Evolutionary conservation across 2,113 vertebrate species (phyloP), one percentile per base, ranked within the genome.

Genomic region (Hippoglossus stenolepis): DNA sequence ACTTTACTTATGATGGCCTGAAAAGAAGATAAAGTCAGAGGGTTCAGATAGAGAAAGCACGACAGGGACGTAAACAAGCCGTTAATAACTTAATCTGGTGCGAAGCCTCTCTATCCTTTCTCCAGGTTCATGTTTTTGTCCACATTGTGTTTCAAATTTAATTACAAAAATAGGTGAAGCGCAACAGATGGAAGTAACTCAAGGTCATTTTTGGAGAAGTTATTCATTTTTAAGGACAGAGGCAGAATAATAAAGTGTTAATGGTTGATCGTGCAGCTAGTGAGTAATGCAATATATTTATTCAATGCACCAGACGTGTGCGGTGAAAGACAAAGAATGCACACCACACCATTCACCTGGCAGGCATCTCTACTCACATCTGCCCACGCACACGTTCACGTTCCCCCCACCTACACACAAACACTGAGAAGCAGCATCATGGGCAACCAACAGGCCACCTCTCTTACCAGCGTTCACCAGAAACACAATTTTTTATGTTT

Each of bases 331-430:
- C 81, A 78, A 76, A 87, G 84, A 84, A 89, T 78, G 63, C 84
- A 82, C 60, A 84, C 65, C 82, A 76, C 74, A 51, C 47, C 47
- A 86, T 82, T 80, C 85, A 91, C 88, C 91, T 92, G 82, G 85
- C 85, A 92, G 90, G 86, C 89, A 89, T 90, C 35, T 83, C 77
- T 79, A 88, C 91, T 88, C 87, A 89, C 87, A 86, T 89, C 85
- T 77, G 75, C 91, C 91, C 85, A 88, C 89, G 17, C 85, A 86
- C 86, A 70, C 80, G 82, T 49, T 72, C 89, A 91, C 75, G 82
- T 6, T 20, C 87, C 77, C 73, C 83, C 91, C 82, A 71, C 92
- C 91, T 79, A 90, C 92, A 66, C 86, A 82, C 47, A 84, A 89
- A 85, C 85, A 83, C 77, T 84, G 77, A 49, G 83, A 90, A 87